Percentiles rank a stretch among this genome's conserved stretches.
These are phyloP conservation scores for Carollia perspicillata DNA, from an alignment of 2,113 vertebrate genomes.

Conservation along the genomic window DNA sequence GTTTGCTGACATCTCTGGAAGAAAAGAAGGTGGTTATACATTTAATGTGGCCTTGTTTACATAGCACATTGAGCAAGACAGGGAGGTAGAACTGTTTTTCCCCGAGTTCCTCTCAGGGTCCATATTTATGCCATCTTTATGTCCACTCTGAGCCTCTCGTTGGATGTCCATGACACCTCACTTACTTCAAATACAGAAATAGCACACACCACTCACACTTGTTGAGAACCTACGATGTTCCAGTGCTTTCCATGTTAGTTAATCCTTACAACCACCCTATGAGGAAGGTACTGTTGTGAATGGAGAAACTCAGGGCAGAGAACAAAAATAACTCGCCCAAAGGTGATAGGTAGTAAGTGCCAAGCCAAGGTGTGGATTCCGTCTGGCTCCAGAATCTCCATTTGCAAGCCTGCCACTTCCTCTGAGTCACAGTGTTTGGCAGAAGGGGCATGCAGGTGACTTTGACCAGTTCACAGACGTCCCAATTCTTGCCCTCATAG, in stretches of 20 bases:
- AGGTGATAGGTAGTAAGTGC: neutral
- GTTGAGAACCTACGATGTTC: neutral
- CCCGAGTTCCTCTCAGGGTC: neutral
- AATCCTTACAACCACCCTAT: neutral
- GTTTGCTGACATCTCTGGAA: neutral
- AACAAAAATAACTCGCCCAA: neutral
- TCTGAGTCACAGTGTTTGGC: neutral
- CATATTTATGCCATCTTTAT: neutral
- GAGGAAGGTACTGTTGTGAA: neutral
- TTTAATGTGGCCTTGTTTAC: neutral
- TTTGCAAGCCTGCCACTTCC: neutral
- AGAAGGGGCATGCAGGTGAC: neutral
- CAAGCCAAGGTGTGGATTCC: neutral
- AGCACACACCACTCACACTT: neutral
- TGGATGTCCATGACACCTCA: neutral
- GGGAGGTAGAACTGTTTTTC: neutral
- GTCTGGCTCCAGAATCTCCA: neutral
- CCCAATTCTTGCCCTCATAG: neutral
- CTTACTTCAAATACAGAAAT: neutral
- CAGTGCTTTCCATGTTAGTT: neutral
- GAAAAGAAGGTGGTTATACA: neutral
- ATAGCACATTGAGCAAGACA: neutral
- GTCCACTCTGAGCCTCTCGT: neutral
- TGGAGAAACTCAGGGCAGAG: neutral
- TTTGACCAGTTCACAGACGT: neutral